Base-by-base conservation (phyloP, 1,140 invertebrate genomes). In the Brachionus sp. region DNA sequence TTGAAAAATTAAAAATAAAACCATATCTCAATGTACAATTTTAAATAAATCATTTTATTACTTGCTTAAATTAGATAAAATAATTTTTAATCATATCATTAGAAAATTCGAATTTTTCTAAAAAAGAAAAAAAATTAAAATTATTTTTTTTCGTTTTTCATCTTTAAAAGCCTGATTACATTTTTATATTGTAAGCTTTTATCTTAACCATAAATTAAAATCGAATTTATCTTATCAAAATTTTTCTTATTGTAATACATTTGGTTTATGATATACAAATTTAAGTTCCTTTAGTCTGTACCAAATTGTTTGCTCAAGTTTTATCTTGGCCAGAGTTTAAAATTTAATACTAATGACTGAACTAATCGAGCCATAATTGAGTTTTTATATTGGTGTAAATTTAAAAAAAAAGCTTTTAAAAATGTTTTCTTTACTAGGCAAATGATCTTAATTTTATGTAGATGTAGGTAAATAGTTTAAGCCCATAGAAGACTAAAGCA, bases 381-480 rank as follows among this genome's bases (percentile, higher is more conserved):
- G 50, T 19, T 57, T 57, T 57, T 57, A 57, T 57, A 57, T 57
- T 57, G 50, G 50, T 25, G 19, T 57, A 57, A 57, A 57, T 57
- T 57, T 57, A 7, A 9, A 5, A 57, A 53, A 57, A 57, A 57
- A 9, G 50, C 50, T 57, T 23, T 57, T 57, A 57, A 57, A 57
- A 57, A 13, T 57, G 19, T 57, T 57, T 57, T 57, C 50, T 57
- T 57, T 57, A 19, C 50, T 57, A 2, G 3, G 19, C 50, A 25
- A 57, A 23, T 23, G n/a, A 57, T 57, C 50, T 57, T 23, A 19
- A 19, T 19, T 19, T 50, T 19, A 23, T 19, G 9, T 57, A 57
- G 50, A 57, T 57, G 50, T 57, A 57, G 50, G 50, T 57, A 57
- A 57, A 57, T 57, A 57, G 50, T 57, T 57, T 23, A 57, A 57